Base-by-base conservation (phyloP, 2,113 vertebrate genomes). In the Xenus cinereus region DNA sequence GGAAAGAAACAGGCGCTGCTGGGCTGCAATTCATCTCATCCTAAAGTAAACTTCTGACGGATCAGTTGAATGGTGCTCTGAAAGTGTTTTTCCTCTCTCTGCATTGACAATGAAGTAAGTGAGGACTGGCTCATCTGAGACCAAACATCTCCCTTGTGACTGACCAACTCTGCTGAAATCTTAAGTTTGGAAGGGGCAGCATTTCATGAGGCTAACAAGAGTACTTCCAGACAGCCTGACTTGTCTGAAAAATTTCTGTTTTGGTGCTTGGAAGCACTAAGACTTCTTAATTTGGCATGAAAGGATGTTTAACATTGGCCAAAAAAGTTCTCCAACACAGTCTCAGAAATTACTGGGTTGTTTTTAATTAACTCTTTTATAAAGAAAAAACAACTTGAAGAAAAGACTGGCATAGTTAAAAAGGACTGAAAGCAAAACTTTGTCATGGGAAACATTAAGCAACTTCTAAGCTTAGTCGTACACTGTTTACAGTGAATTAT, bases 321-420 rank as follows among this genome's bases (percentile, higher is more conserved):
- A 85, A 63, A 79, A 89, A 63, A 82, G 14, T 53, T 95, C 32
- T 76, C 32, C 13, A n/a, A 13, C 53, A 30, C 12, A 64, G 32
- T 46, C 37, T 71, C 46, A 54, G 33, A 48, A 89, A 67, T 67
- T 0, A 23, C 32, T 59, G 30, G 13, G 10, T 87, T 63, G 37
- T n/a, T 93, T 87, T 77, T 67, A 91, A 86, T 95, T 69, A 77
- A 59, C 63, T 71, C 14, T 81, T 41, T 37, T 63, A 18, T 62
- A 46, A 83, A 59, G 19, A 26, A 63, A 43, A 48, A 28, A 19
- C 24, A 60, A 78, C 23, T 64, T 82, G 84, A 94, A 81, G 68
- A 26, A 87, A 82, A 71, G n/a, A 69, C 41, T 81, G 54, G n/a
- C 19, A 63, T 67, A 63, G 27, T 59, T 89, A 20, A 84, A 88